These are phyloP conservation scores for Pteropus alecto DNA, from an alignment of 2,113 vertebrate species.

Conservation along the genomic window DNA sequence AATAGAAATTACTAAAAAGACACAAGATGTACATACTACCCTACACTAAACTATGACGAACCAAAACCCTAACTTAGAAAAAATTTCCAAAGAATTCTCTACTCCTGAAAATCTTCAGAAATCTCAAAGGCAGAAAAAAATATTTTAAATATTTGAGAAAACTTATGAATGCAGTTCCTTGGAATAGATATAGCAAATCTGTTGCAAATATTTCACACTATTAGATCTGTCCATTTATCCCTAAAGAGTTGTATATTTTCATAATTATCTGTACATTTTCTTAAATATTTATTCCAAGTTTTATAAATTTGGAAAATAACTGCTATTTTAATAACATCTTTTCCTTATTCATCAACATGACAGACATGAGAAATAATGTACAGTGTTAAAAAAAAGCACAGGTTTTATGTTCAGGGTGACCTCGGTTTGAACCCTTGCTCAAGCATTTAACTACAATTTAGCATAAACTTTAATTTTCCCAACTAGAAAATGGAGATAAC, in stretches of 20 bases:
- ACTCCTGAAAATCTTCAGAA: background rate
- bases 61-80: background rate
- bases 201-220: background rate
- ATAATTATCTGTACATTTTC: background rate
- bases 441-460: background rate
- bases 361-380: background rate
- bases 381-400: background rate
- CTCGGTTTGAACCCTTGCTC: background rate
- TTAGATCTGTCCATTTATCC: background rate
- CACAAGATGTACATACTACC: background rate
- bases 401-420: background rate
- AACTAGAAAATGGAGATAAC: background rate
- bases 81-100: background rate
- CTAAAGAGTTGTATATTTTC: background rate
- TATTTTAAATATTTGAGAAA: background rate
- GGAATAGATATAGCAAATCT: background rate
- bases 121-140: background rate
- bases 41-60: background rate
- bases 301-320: background rate
- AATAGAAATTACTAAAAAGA: background rate
- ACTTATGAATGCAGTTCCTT: background rate
- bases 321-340: conserved; percentile 16
- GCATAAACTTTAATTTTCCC: background rate
- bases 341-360: background rate
- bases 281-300: background rate